Percentiles rank a stretch among this genome's conserved stretches.
phyloP scores from a whole-genome alignment of 2,888 invertebrate genomes.

The Morpho helenor region DNA sequence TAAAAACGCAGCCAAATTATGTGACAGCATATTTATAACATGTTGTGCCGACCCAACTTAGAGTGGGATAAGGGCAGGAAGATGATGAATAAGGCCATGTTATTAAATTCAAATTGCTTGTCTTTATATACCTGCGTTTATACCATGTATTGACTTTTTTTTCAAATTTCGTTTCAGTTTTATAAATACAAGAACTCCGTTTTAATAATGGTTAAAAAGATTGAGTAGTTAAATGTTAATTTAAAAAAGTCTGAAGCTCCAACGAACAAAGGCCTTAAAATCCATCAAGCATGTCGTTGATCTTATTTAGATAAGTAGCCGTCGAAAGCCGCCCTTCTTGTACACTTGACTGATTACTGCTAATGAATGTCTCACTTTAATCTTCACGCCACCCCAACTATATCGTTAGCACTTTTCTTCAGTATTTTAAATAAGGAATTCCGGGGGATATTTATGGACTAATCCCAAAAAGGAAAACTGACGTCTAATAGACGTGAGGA shows the following conservation, averaged over 20 bases:
- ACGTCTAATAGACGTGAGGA: too few species aligned
- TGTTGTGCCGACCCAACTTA: too few species aligned
- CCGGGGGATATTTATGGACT: too few species aligned
- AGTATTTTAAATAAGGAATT: neutral
- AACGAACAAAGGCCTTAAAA: slow-evolving; percentile 58
- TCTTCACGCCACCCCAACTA: slow-evolving; percentile 33
- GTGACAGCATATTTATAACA: too few species aligned
- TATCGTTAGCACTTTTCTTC: slow-evolving; percentile 13
- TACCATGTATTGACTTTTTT: too few species aligned
- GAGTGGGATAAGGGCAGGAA: too few species aligned
- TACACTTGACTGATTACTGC: slow-evolving; percentile 69
- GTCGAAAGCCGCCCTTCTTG: slow-evolving; percentile 65
- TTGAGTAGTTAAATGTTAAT: slow-evolving; percentile 11
- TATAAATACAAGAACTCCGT: neutral
- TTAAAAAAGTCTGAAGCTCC: slow-evolving; percentile 13
- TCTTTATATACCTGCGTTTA: too few species aligned
- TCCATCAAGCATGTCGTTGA: slow-evolving; percentile 71
- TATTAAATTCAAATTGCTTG: too few species aligned
- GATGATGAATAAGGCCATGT: too few species aligned
- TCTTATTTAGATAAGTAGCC: slow-evolving; percentile 75
- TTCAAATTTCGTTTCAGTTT: too few species aligned
- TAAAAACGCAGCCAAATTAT: too few species aligned
- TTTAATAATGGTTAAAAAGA: slow-evolving; percentile 6
- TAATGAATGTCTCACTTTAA: slow-evolving; percentile 70
- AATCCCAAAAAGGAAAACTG: too few species aligned